Conservation (phyloP, 2,113 vertebrate species). For the Marmota flaviventris region DNA sequence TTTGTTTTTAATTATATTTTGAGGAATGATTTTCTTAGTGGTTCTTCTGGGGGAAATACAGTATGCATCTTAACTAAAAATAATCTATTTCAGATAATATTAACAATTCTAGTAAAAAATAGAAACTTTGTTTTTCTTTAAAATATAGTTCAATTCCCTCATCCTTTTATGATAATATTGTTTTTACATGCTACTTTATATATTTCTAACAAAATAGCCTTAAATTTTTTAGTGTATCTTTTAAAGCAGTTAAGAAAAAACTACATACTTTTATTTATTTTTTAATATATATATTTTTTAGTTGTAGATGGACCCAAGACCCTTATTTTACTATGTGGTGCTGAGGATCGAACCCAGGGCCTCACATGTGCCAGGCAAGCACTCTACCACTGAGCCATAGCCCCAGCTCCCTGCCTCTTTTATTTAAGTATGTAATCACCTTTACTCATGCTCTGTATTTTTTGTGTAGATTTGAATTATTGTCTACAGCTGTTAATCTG, state of each 20-base stretch:
- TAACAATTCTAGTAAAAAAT: background rate
- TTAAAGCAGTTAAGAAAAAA: conserved; percentile 19
- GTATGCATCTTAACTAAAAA: conserved; percentile 32
- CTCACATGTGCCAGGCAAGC: no score
- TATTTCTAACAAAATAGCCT: background rate
- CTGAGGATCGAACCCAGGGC: no score
- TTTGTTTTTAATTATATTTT: conserved; percentile 44
- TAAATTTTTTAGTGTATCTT: conserved; percentile 6
- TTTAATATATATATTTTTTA: no score
- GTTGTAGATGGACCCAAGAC: no score
- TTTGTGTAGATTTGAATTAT: background rate
- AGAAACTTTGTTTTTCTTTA: background rate
- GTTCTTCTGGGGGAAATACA: background rate
- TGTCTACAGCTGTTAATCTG: background rate
- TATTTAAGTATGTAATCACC: background rate
- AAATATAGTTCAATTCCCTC: background rate
- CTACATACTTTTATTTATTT: background rate
- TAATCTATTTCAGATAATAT: background rate
- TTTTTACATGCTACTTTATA: background rate
- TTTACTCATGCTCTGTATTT: background rate
- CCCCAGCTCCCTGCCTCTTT: background rate
- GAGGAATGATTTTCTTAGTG: conserved; percentile 9
- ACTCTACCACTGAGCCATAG: no score
- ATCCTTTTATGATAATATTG: conserved; percentile 12
- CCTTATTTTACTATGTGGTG: no score